A percentile compares a stretch with the other conserved stretches of the same genome.
phyloP scores from a whole-genome alignment of 2,888 invertebrate genomes.

The Pristionchus exspectatus region DNA sequence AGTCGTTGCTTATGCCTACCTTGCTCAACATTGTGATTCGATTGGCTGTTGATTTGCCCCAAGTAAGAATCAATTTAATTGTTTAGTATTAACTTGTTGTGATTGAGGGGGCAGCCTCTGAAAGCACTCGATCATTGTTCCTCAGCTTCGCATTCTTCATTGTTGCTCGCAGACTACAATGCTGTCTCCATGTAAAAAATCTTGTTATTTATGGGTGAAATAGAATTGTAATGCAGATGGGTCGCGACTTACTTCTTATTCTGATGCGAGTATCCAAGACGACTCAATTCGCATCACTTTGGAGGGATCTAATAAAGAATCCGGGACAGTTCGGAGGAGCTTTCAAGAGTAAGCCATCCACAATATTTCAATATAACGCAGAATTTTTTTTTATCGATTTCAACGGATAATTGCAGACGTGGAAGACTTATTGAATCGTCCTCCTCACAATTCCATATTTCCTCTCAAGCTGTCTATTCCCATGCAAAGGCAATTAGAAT shows the following conservation, averaged over 20 bases:
- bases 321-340: conserved; percentile 51
- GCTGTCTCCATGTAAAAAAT: neutral
- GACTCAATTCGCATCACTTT: conserved; percentile 64
- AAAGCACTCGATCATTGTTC: neutral
- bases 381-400: neutral
- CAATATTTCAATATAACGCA: neutral
- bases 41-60: conserved; percentile 36
- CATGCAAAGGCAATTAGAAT: conserved; percentile 44
- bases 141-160: conserved; percentile 48
- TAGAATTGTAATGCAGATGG: conserved; percentile 56
- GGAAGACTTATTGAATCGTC: conserved; percentile 39
- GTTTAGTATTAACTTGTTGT: neutral
- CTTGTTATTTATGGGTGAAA: neutral
- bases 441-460: neutral
- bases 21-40: conserved; percentile 36
- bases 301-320: conserved; percentile 63
- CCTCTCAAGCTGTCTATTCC: conserved; percentile 28
- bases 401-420: conserved; percentile 10
- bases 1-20: conserved; percentile 41
- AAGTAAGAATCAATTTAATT: neutral
- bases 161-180: neutral
- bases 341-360: conserved; percentile 31
- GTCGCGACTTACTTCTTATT: conserved; percentile 68
- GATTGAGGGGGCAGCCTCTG: neutral
- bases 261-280: conserved; percentile 65